phyloP scores from a whole-genome alignment of 2,113 vertebrate genomes.

The Chaenogobius annularis region DNA sequence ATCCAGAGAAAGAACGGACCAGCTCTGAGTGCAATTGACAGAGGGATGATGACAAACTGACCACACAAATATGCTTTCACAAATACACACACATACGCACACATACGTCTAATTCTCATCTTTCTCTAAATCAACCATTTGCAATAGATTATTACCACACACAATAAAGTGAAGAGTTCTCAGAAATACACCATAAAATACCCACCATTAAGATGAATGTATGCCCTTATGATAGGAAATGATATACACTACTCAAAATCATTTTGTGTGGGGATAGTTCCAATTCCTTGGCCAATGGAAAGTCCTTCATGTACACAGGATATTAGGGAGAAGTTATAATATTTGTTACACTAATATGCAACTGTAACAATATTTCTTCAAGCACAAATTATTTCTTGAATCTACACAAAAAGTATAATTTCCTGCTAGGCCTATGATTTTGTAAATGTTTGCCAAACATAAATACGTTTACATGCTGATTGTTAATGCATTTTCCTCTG shows the following conservation, averaged over 20 bases:
- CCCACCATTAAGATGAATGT: neutral
- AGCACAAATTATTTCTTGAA: too few species aligned
- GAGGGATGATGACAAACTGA: conserved; percentile 34
- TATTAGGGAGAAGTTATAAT: too few species aligned
- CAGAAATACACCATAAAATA: neutral
- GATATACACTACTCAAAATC: neutral
- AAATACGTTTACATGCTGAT: neutral
- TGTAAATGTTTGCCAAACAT: neutral
- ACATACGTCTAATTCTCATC: neutral
- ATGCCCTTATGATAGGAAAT: neutral
- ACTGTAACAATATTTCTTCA: too few species aligned
- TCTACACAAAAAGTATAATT: too few species aligned
- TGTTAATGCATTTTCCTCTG: neutral
- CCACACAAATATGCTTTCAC: conserved; percentile 25
- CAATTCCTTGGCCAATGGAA: too few species aligned
- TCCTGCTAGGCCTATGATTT: too few species aligned
- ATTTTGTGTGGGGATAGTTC: neutral
- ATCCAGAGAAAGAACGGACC: conserved; percentile 15
- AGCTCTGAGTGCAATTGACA: conserved; percentile 21
- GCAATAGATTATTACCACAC: neutral
- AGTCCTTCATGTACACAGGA: too few species aligned
- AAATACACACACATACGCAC: conserved; percentile 21
- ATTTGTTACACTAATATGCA: too few species aligned
- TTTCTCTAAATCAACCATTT: neutral
- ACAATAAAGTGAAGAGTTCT: neutral